Base-by-base conservation (phyloP, 1,140 invertebrate species). In the Orchesella cincta region DNA sequence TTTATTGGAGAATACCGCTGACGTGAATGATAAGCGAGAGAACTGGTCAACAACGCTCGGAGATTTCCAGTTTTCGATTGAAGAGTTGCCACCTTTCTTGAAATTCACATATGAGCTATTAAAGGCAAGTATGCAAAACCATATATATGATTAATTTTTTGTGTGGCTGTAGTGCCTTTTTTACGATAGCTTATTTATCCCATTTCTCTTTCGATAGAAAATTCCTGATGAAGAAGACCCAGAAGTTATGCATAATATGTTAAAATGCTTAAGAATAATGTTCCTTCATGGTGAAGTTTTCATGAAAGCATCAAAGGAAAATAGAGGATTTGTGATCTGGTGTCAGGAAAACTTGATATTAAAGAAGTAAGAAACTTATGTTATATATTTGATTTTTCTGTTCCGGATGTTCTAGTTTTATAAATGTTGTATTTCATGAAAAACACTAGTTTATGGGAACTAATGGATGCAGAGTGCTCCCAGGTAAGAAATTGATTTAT, bases 321-420 rank as follows among this genome's bases (percentile, higher is more conserved):
- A 98, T 84, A 89, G 93, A 81, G 95, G 95, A 64, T 99, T 98
- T 87, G 92, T 99, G 74, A 95, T 98, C 76, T 98, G 96, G 94
- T 96, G 94, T 80, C 96, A 99, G 85, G 95, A 98, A 86, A 98
- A 97, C 87, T 86, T 97, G 26, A 86, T 99, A 0, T 96, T 99
- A 79, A 94, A 94, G 84, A 97, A 96, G 94, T 97, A 88, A 87
- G 89, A 86, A 74, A 52, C n/a, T n/a, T 23, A 0, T 52, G 3
- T 57, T 33, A 54, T 67, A 1, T 23, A 28, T 36, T 76, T 75
- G 34, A 64, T 26, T 29, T 52, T 73, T 51, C 20, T 73, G n/a
- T 39, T 57, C 54, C 23, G 23, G 26, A 62, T 14, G 5, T 62
- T 62, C 54, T 26, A 5, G 23, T 5, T 62, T n/a, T n/a, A 16